Base-by-base conservation (phyloP, 1,140 invertebrate genomes). In the Aphelenchoides fujianensis region DNA sequence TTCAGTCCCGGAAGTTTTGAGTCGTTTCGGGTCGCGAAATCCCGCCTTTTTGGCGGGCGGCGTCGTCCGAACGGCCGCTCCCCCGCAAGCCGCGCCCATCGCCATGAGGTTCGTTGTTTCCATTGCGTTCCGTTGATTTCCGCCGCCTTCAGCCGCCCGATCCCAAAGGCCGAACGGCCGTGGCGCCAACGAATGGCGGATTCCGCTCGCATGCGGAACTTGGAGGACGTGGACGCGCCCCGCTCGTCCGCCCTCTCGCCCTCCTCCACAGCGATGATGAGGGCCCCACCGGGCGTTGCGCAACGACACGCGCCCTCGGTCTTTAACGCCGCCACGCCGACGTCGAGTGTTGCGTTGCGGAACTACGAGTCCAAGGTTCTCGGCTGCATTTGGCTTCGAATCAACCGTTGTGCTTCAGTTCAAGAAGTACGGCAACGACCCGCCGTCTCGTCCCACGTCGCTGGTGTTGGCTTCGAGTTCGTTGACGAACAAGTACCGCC, bases 171-270 rank as follows among this genome's bases (percentile, higher is more conserved):
- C 19, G 76, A 77, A 62, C 34, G 76, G 7, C 76, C 76, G 1
- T 77, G 76, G 76, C 34, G 76, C 41, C 76, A 79, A 63, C 48
- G 69, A 36, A 54, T 77, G 66, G 76, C 76, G 1, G 77, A 79
- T 35, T 31, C 71, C 19, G 69, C 69, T 7, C 57, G 69, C 28
- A 31, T 77, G 2, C 19, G 76, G 37, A 68, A 71, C 59, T 27
- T 68, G 27, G 69, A 67, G 16, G 36, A 34, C 36, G 32, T 0
- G n/a, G n/a, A n/a, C n/a, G n/a, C n/a, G n/a, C n/a, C n/a, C 16
- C 12, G n/a, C 31, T n/a, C 63, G 3, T 1, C 32, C 7, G 32
- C 32, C 36, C 55, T 19, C 7, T 5, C 19, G 7, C 19, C 19
- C 12, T 59, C 55, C 23, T 7, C 19, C 27, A 59, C 55, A 5